These are phyloP conservation scores for Sclerurus mexicanus DNA, from an alignment of 2,113 vertebrate genomes.

Conservation along the genomic window DNA sequence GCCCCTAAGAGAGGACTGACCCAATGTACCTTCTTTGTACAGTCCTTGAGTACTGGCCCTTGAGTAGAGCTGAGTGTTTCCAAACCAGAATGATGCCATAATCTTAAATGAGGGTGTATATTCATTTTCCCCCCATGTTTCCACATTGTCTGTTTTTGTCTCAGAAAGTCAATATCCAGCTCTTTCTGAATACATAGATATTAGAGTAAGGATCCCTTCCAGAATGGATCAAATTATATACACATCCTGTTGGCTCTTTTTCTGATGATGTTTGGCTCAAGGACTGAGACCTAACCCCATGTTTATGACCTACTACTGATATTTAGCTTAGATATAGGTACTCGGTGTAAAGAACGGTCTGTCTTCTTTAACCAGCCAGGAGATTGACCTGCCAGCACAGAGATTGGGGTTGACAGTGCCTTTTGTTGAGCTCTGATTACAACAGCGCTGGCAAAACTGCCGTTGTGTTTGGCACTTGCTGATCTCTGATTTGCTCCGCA, in stretches of 20 bases:
- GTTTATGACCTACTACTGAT: not conserved
- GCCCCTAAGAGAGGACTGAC: not conserved
- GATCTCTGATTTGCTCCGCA: constrained; percentile 21
- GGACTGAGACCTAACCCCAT: not conserved
- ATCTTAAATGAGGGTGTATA: not conserved
- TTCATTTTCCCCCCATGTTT: not conserved
- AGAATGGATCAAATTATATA: not conserved
- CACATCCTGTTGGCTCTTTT: not conserved
- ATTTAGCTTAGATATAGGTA: not conserved
- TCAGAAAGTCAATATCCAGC: not conserved
- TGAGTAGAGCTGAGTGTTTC: not conserved
- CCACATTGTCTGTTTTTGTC: not conserved
- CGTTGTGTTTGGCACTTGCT: constrained; percentile 4
- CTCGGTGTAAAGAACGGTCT: not conserved
- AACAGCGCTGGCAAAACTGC: not conserved
- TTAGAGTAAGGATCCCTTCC: not conserved
- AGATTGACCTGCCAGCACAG: not conserved
- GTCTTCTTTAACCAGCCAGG: not conserved
- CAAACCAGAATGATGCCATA: not conserved
- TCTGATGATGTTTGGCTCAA: not conserved
- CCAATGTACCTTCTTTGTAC: not conserved
- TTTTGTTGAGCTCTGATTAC: constrained; percentile 25
- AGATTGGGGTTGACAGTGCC: not conserved
- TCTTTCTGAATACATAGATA: not conserved
- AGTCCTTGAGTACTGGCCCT: not conserved